Percentiles rank a stretch among this genome's conserved stretches.
Conservation (phyloP, 2,888 invertebrate genomes). For the Lottia scabra region DNA sequence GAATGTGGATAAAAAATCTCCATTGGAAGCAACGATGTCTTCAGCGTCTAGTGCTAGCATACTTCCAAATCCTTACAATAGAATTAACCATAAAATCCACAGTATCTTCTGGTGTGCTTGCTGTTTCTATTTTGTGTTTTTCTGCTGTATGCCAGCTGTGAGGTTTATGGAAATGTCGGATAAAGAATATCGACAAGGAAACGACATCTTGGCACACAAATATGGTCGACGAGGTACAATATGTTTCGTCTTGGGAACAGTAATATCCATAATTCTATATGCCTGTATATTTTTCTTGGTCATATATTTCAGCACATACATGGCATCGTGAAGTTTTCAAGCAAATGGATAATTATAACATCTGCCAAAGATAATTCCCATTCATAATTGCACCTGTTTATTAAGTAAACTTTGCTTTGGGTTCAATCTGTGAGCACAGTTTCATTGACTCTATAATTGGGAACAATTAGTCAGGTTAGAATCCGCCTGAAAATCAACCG, state of each 20-base stretch:
- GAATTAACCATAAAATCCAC: constrained; percentile 26
- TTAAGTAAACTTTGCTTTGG: too few relatives aligned
- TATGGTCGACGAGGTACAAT: constrained; percentile 20
- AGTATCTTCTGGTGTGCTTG: constrained; percentile 23
- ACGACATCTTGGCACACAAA: constrained; percentile 16
- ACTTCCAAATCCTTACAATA: constrained; percentile 29
- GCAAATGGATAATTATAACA: too few relatives aligned
- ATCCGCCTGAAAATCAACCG: too few relatives aligned
- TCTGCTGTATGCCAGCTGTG: constrained; percentile 32
- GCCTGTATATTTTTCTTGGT: constrained; percentile 25
- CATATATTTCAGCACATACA: constrained; percentile 24
- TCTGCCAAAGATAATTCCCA: too few relatives aligned
- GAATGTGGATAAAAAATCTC: constrained; percentile 4
- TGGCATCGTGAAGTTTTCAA: background rate
- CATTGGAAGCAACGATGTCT: background rate
- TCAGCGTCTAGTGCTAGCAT: constrained; percentile 20
- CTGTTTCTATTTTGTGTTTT: constrained; percentile 28
- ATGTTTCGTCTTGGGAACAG: constrained; percentile 21
- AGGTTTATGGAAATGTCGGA: constrained; percentile 30
- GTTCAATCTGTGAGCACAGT: too few relatives aligned
- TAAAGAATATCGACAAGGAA: constrained; percentile 14
- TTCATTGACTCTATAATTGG: too few relatives aligned
- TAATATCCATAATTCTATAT: constrained; percentile 18
- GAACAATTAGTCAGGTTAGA: too few relatives aligned
- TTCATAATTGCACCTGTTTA: too few relatives aligned